Evolutionary conservation across 2,797 vertebrate species (phyloP).

Genomic region (Streptopelia turtur): DNA sequence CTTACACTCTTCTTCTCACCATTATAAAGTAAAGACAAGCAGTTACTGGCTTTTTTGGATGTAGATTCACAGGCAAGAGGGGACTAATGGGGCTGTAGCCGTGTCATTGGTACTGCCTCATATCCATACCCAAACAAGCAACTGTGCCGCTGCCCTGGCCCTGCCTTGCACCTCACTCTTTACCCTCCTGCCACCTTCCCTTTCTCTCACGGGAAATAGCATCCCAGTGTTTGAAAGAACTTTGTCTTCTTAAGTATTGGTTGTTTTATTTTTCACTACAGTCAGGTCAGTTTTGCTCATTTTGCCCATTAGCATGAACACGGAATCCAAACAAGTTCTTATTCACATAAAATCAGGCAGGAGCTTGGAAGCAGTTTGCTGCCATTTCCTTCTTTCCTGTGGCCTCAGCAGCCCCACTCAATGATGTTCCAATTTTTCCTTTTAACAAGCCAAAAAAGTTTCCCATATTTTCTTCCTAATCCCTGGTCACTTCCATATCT

Average conservation of each 20-base stretch:
- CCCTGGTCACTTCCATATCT: background rate
- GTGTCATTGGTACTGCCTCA: background rate
- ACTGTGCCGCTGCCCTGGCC: background rate
- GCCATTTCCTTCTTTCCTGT: background rate
- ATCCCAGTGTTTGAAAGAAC: background rate
- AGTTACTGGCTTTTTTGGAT: background rate
- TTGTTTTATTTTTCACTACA: background rate
- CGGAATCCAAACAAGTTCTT: background rate
- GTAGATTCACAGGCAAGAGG: background rate
- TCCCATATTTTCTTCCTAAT: background rate
- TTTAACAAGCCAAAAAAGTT: background rate
- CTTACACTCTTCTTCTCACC: background rate
- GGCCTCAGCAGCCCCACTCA: background rate
- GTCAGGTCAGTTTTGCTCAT: background rate
- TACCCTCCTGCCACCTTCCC: background rate
- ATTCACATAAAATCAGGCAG: background rate
- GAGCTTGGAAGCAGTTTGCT: background rate
- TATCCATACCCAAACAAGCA: background rate
- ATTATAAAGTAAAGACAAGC: background rate
- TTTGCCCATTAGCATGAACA: background rate
- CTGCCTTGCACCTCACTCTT: accelerated
- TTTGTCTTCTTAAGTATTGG: background rate
- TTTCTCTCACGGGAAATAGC: background rate
- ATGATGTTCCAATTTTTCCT: background rate
- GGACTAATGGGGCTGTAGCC: background rate